These are phyloP conservation scores for Aphelenchoides avenae DNA, from an alignment of 1,140 invertebrate genomes.

Conservation along the genomic window DNA sequence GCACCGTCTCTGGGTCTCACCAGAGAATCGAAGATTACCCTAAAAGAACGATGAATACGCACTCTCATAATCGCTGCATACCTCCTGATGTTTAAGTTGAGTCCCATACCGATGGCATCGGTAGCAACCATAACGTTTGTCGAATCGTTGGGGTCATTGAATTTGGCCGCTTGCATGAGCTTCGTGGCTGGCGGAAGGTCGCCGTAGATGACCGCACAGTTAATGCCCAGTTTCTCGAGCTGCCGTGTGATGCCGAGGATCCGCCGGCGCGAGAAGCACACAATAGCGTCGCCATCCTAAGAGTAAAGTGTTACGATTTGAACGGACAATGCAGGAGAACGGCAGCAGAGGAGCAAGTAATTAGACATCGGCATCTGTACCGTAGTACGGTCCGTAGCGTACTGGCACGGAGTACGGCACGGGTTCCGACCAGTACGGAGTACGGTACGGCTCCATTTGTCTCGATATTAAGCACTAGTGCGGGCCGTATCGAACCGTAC, in stretches of 20 bases:
- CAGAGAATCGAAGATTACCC: conserved; percentile 91
- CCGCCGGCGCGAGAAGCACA: conserved; percentile 72
- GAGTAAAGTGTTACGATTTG: conserved; percentile 19
- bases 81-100: conserved; percentile 73
- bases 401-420: too few relatives aligned
- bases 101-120: conserved; percentile 97
- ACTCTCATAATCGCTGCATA: conserved; percentile 1
- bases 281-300: conserved; percentile 88
- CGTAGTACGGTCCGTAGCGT: too few relatives aligned
- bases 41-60: conserved; percentile 16
- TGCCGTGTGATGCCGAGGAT: conserved; percentile 37
- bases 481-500: too few relatives aligned
- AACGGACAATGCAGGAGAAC: too few relatives aligned
- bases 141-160: conserved; percentile 86
- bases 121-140: conserved; percentile 97
- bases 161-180: conserved; percentile 87
- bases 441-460: too few relatives aligned
- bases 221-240: conserved; percentile 69
- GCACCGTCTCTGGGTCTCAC: conserved; percentile 83
- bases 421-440: too few relatives aligned
- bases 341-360: too few relatives aligned
- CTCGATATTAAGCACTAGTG: too few relatives aligned
- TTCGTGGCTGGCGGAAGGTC: conserved; percentile 75
- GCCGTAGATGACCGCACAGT: conserved; percentile 87
- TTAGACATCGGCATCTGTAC: too few relatives aligned